These are phyloP conservation scores for Notarius quadriscutis DNA, from an alignment of 2,113 vertebrate genomes.

Conservation along the genomic window DNA sequence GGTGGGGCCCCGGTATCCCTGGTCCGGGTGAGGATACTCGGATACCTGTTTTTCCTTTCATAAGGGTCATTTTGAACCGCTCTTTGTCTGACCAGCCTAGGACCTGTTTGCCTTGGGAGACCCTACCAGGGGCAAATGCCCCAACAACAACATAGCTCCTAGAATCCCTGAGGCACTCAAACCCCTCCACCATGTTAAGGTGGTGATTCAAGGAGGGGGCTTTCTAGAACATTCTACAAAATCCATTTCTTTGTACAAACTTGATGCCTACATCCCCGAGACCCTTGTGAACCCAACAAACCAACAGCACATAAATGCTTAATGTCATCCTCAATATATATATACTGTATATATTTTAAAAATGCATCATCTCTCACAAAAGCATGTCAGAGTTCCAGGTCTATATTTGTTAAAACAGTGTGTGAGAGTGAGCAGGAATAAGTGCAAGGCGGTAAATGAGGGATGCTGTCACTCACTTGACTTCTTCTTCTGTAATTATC, in stretches of 20 bases:
- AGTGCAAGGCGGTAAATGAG: background rate
- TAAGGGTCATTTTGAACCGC: too few species aligned
- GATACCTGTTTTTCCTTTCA: too few species aligned
- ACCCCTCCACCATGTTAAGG: too few species aligned
- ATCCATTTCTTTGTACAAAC: background rate
- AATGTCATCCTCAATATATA: background rate
- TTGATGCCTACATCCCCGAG: background rate
- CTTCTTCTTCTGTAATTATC: slow-evolving; percentile 10
- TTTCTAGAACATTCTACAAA: background rate
- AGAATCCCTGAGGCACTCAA: too few species aligned
- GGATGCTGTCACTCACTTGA: background rate
- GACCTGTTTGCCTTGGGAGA: too few species aligned
- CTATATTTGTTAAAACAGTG: background rate
- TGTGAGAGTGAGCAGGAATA: background rate
- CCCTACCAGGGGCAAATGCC: too few species aligned
- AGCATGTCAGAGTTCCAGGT: background rate
- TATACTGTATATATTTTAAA: background rate
- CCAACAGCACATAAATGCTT: background rate
- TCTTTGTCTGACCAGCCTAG: too few species aligned
- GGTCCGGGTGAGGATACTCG: too few species aligned
- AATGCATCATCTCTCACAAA: background rate
- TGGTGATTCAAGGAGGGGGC: background rate
- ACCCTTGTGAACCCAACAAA: too few species aligned
- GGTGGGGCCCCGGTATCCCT: too few species aligned
- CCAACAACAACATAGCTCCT: too few species aligned